phyloP scores from a whole-genome alignment of 2,888 invertebrate genomes.

The Argyra leucocephala region DNA sequence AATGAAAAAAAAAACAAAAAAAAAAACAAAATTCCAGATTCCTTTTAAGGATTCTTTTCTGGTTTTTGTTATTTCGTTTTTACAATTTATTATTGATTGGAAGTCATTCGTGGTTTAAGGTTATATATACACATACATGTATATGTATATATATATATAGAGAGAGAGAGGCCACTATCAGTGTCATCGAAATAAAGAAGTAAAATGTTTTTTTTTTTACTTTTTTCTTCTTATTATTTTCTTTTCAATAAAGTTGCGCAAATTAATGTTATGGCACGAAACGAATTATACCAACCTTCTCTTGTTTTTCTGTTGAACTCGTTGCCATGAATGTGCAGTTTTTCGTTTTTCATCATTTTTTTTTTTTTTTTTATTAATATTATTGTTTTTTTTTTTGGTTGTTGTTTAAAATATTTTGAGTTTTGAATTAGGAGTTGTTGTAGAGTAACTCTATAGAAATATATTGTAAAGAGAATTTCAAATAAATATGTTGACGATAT shows the following conservation, averaged over 20 bases:
- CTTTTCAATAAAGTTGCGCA: neutral
- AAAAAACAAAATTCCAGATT: neutral
- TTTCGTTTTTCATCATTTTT: neutral
- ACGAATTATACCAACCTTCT: neutral
- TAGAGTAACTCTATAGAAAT: too few species aligned
- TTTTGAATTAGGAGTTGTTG: too few species aligned
- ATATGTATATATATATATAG: too few species aligned
- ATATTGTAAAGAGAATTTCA: too few species aligned
- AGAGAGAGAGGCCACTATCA: neutral
- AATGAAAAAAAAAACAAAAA: neutral
- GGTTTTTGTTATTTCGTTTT: neutral
- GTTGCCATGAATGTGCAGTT: neutral
- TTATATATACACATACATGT: neutral
- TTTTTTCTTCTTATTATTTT: neutral
- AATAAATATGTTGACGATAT: too few species aligned
- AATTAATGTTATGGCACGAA: neutral
- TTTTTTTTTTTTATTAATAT: neutral
- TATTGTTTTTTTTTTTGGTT: neutral
- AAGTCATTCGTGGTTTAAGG: constrained; percentile 2
- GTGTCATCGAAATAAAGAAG: neutral
- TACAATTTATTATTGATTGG: neutral
- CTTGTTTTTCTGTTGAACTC: neutral
- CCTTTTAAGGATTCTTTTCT: constrained; percentile 1
- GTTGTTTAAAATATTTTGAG: too few species aligned
- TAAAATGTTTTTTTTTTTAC: neutral